phyloP scores from a whole-genome alignment of 2,888 invertebrate species.

The Tiphia femorata region DNA sequence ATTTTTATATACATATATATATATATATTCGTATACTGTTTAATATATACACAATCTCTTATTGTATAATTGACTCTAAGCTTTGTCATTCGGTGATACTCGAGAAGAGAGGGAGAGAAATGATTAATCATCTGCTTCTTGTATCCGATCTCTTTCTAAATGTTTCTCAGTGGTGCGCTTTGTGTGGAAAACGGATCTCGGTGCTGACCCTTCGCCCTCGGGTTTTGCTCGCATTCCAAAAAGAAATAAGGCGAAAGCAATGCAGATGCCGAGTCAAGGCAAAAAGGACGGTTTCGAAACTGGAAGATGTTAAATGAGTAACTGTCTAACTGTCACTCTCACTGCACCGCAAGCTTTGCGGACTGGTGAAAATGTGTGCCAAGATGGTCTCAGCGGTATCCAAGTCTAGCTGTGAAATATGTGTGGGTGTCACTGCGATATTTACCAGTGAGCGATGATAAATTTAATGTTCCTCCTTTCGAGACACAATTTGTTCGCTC shows the following conservation, averaged over 20 bases:
- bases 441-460: no score
- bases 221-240: conserved; percentile 58
- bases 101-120: not conserved
- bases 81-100: not conserved
- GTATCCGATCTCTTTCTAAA: conserved; percentile 22
- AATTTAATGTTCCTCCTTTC: no score
- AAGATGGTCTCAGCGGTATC: conserved; percentile 50
- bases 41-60: not conserved
- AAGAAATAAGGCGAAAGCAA: conserved; percentile 51
- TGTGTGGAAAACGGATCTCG: conserved; percentile 54
- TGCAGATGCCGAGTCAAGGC: conserved; percentile 34
- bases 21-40: not conserved
- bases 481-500: no score
- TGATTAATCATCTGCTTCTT: not conserved
- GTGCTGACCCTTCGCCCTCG: conserved; percentile 53
- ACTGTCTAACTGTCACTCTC: conserved; percentile 64
- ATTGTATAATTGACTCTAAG: not conserved
- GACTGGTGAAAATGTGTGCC: conserved; percentile 42
- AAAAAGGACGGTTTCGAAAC: conserved; percentile 57
- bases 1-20: not conserved
- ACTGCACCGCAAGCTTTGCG: conserved; percentile 44
- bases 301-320: conserved; percentile 63
- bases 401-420: not conserved
- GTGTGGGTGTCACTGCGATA: no score
- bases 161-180: conserved; percentile 59